These are phyloP conservation scores for Alentia gelatinosa DNA, from an alignment of 2,888 invertebrate genomes.

Conservation along the genomic window DNA sequence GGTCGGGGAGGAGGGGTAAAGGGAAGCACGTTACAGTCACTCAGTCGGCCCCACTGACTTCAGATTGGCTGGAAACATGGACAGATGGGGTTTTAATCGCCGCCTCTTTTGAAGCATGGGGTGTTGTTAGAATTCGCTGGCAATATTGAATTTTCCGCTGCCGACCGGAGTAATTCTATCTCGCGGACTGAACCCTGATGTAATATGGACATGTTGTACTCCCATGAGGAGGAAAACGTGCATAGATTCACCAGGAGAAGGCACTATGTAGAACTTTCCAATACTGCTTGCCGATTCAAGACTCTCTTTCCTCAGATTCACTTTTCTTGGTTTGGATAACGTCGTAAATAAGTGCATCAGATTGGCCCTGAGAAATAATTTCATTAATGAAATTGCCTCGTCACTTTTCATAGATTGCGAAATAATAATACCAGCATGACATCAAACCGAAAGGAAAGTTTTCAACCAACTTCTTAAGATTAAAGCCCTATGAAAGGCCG, in stretches of 20 bases:
- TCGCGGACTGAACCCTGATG: neutral
- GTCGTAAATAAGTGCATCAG: neutral
- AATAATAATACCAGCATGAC: neutral
- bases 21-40: slow-evolving; percentile 10
- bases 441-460: no score
- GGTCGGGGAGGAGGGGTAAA: neutral
- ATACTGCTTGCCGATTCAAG: neutral
- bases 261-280: neutral
- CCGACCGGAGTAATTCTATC: neutral
- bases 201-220: neutral
- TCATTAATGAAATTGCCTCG: neutral
- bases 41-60: neutral
- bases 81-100: slow-evolving; percentile 35
- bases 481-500: no score
- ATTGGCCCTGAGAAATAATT: neutral
- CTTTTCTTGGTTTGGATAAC: neutral
- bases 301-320: neutral
- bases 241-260: neutral
- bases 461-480: no score
- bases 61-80: slow-evolving; percentile 23
- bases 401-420: neutral
- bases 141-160: slow-evolving; percentile 3
- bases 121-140: slow-evolving; percentile 6
- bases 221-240: neutral
- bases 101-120: neutral